Base-by-base conservation (phyloP, 2,113 vertebrate genomes). In the Progne subis region DNA sequence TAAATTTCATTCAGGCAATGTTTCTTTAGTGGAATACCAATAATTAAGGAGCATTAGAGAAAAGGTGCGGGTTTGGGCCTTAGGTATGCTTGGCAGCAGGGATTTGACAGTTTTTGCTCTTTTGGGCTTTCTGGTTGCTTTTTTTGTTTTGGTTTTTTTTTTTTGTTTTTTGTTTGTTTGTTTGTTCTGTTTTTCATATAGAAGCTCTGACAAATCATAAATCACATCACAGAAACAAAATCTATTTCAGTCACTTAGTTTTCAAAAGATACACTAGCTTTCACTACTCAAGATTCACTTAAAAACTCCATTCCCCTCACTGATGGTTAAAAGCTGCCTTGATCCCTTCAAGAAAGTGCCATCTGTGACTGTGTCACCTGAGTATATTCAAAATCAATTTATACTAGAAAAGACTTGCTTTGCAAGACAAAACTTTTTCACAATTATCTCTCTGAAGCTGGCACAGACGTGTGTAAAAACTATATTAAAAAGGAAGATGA, bases 81-180 rank as follows among this genome's bases (percentile, higher is more conserved):
- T 44, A 14, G n/a, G 18, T 32, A 12, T 31, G 7, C 34, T 31
- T 67, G 37, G 20, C 0, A 1, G 7, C 0, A 1, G 7, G 18
- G 2, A 39, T 17, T 72, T 17, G 39, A 20, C 1, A 5, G 1
- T 11, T 39, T 37, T 69, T 68, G 16, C 7, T 68, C 10, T 7
- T 79, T 34, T 3, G 34, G 11, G 17, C 0, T 46, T 76, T 34
- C 23, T 65, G 12, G 6, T 13, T 17, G 26, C n/a, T 9, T 39
- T 47, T 88, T 83, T n/a, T 11, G 12, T 43, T 14, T 43, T 41
- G 11, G 12, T 43, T 43, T 43, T 13, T 37, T 9, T 39, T 44
- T 86, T 83, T 34, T 11, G 37, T 39, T 47, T 88, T 83, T 34
- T 9, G 12, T 43, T 14, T 43, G 37, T 37, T 9, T 39, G 37